A percentile compares a stretch with the other conserved stretches of the same genome.
Evolutionary conservation across 2,888 invertebrate genomes (phyloP).

Genomic region (Deilephila elpenor): DNA sequence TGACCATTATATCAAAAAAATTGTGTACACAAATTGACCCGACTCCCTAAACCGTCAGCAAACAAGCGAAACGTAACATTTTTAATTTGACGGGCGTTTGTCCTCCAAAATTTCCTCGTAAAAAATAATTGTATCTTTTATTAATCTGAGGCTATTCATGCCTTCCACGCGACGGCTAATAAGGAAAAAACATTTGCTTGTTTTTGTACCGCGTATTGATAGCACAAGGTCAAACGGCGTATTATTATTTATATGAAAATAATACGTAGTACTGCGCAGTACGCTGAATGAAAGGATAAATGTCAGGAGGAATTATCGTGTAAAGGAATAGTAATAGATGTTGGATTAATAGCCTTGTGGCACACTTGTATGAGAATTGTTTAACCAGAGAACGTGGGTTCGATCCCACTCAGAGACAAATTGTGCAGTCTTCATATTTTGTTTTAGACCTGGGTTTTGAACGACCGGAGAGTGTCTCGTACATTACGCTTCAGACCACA

Average conservation of each 20-base stretch:
- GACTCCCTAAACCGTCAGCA: background rate
- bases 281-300: too few species aligned
- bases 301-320: too few species aligned
- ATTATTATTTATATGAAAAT: background rate
- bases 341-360: too few species aligned
- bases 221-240: constrained; percentile 9
- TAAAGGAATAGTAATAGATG: too few species aligned
- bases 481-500: too few species aligned
- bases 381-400: too few species aligned
- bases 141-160: background rate
- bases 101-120: constrained; percentile 10
- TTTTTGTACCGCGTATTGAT: background rate
- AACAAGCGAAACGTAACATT: background rate
- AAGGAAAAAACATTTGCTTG: constrained; percentile 12
- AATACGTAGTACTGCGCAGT: background rate
- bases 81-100: background rate
- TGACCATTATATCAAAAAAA: background rate
- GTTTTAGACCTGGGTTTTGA: too few species aligned
- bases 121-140: background rate
- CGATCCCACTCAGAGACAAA: too few species aligned
- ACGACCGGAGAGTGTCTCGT: too few species aligned
- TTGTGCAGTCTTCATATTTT: too few species aligned
- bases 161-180: background rate
- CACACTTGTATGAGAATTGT: too few species aligned
- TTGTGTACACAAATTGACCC: background rate